Percentiles rank a stretch among this genome's conserved stretches.
phyloP scores from a whole-genome alignment of 2,888 invertebrate species.

The Mactromeris polynyma region DNA sequence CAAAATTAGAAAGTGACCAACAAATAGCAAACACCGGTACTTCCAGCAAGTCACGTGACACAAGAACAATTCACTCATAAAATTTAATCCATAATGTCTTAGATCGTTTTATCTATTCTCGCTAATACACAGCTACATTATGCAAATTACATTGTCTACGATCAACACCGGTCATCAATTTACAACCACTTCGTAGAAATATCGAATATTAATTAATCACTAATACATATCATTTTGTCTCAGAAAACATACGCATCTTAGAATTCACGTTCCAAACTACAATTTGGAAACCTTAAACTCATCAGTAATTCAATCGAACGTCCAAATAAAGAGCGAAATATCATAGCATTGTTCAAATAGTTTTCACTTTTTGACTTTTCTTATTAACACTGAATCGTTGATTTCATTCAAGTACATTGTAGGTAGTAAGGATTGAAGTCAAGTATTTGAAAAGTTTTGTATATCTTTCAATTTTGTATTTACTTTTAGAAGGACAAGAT shows the following conservation, averaged over 20 bases:
- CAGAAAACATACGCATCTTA: neutral
- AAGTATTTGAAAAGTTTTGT: neutral
- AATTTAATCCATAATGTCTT: too few relatives aligned
- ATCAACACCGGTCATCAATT: too few relatives aligned
- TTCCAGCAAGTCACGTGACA: too few relatives aligned
- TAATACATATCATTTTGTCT: neutral
- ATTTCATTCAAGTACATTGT: constrained; percentile 14
- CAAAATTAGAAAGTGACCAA: too few relatives aligned
- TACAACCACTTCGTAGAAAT: too few relatives aligned
- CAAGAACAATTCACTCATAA: too few relatives aligned
- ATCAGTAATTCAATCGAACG: neutral
- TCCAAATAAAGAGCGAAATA: neutral
- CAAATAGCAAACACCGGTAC: too few relatives aligned
- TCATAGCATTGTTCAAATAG: neutral
- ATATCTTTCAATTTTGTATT: neutral
- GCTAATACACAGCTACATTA: too few relatives aligned
- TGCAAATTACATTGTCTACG: too few relatives aligned
- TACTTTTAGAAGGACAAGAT: neutral
- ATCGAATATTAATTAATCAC: too few relatives aligned
- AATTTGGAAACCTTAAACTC: neutral
- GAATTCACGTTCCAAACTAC: neutral
- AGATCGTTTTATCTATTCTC: too few relatives aligned
- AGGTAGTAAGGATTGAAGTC: neutral
- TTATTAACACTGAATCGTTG: neutral
- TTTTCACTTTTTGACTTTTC: constrained; percentile 7